Percentiles rank a stretch among this genome's conserved stretches.
These are phyloP conservation scores for Ephialtes manifestator DNA, from an alignment of 2,888 invertebrate genomes.

Conservation along the genomic window DNA sequence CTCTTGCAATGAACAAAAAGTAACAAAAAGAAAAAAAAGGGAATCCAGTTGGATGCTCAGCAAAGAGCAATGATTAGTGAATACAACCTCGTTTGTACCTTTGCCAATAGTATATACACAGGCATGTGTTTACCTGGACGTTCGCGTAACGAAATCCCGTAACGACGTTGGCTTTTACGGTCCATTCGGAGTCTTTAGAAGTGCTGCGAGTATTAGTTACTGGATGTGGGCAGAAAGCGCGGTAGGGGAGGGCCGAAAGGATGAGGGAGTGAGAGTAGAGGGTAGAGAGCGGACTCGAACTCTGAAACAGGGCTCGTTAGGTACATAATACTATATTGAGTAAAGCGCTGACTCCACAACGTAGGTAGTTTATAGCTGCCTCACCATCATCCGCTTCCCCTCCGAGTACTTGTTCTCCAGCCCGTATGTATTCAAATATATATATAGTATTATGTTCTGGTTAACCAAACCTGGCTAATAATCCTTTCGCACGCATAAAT, in stretches of 20 bases:
- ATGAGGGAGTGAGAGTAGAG: slow-evolving; percentile 35
- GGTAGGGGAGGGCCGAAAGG: not conserved
- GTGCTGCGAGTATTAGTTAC: slow-evolving; percentile 54
- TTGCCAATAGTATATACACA: slow-evolving; percentile 14
- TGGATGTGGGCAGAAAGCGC: slow-evolving; percentile 43
- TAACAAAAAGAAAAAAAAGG: not conserved
- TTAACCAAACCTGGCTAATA: slow-evolving; percentile 22
- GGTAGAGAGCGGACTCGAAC: slow-evolving; percentile 34
- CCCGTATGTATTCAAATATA: slow-evolving; percentile 12
- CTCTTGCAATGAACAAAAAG: not conserved
- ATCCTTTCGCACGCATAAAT: slow-evolving; percentile 7
- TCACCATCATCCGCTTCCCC: slow-evolving; percentile 3
- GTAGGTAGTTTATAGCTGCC: slow-evolving; percentile 18
- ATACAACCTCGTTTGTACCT: slow-evolving; percentile 25
- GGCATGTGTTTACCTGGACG: slow-evolving; percentile 14
- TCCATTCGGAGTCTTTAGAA: slow-evolving; percentile 63
- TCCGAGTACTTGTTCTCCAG: not conserved
- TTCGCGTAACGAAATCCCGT: slow-evolving; percentile 43
- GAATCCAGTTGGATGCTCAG: not conserved
- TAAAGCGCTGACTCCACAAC: slow-evolving; percentile 63
- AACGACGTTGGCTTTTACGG: slow-evolving; percentile 64
- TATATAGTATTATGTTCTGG: slow-evolving; percentile 12
- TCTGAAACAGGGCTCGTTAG: slow-evolving; percentile 58
- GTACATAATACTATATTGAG: slow-evolving; percentile 49
- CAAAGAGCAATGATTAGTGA: slow-evolving; percentile 48